A percentile compares a stretch with the other conserved stretches of the same genome.
These are phyloP conservation scores for Rotaria sp. DNA, from an alignment of 2,888 invertebrate species.

Conservation along the genomic window DNA sequence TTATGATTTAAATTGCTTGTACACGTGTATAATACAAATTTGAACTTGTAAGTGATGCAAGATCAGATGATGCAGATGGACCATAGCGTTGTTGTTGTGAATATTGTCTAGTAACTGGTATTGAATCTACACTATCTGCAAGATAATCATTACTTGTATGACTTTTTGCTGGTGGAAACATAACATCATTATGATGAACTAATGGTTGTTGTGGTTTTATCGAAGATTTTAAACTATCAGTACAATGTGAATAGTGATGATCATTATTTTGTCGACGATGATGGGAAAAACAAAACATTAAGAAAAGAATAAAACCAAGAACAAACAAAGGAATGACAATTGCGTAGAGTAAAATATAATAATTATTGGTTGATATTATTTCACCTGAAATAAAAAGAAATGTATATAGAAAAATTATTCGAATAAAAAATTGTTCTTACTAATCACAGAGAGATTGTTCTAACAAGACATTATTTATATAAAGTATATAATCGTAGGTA, in stretches of 20 bases:
- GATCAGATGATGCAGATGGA: neutral
- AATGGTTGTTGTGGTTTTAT: neutral
- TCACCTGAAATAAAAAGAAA: neutral
- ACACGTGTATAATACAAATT: neutral
- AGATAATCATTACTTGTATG: neutral
- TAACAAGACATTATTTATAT: too few relatives aligned
- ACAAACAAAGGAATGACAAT: slow-evolving; percentile 1
- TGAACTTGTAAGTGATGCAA: neutral
- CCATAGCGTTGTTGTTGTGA: neutral
- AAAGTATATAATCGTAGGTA: too few relatives aligned
- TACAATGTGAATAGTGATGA: neutral
- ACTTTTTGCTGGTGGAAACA: neutral
- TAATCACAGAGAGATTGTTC: too few relatives aligned
- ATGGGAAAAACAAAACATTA: neutral
- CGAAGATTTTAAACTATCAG: slow-evolving; percentile 5
- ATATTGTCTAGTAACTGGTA: neutral
- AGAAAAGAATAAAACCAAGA: neutral
- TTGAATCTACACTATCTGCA: neutral
- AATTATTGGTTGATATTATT: neutral
- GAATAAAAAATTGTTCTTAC: too few relatives aligned
- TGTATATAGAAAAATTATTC: too few relatives aligned
- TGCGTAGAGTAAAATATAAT: neutral
- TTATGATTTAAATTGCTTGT: neutral
- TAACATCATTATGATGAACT: neutral
- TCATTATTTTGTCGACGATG: neutral